Evolutionary conservation across 2,797 vertebrate genomes (phyloP), one percentile per base, ranked within the genome.

Genomic region (Botia almorhae): DNA sequence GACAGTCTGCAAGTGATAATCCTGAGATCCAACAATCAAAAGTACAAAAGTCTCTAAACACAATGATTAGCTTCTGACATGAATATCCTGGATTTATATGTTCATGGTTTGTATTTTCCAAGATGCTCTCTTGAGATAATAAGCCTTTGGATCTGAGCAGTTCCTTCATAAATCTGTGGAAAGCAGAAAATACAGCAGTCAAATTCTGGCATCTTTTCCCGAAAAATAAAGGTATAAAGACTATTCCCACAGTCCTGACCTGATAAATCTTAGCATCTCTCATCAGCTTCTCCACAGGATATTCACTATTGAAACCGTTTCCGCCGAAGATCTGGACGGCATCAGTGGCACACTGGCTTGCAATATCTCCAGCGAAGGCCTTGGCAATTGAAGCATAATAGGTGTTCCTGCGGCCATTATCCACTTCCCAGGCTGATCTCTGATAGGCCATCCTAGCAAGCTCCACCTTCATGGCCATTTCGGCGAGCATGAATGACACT

Each of bases 211-310:
- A n/a, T 51, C 53, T 21, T n/a, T 21, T 63, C 2, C 60, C 61
- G 17, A 16, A 3, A 74, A 60, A 36, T 33, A 39, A 16, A 33
- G 8, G 26, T 17, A 23, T 1, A 43, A 33, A 39, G 14, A 55
- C 10, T 33, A 5, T 5, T 33, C 33, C 3, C 33, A 33, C 53
- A 70, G 50, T 16, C 50, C 48, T 33, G 84, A 97, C 97, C 95
- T 98, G 97, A 87, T 95, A 99, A 87, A 98, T 98, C 89, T 98
- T 98, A 65, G 97, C 97, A 23, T 98, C 98, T 73, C 97, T 96
- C 97, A 98, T 98, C 70, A 99, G 93, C 83, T 99, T 98, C 93
- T 98, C 97, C 60, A 98, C 97, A 0, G 98, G 97, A 88, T 98
- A 99, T 2, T 99, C 97, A 56, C 95, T 95, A 91, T 99, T 99